These are phyloP conservation scores for Tauraco erythrolophus DNA, from an alignment of 2,113 vertebrate genomes.

Conservation along the genomic window DNA sequence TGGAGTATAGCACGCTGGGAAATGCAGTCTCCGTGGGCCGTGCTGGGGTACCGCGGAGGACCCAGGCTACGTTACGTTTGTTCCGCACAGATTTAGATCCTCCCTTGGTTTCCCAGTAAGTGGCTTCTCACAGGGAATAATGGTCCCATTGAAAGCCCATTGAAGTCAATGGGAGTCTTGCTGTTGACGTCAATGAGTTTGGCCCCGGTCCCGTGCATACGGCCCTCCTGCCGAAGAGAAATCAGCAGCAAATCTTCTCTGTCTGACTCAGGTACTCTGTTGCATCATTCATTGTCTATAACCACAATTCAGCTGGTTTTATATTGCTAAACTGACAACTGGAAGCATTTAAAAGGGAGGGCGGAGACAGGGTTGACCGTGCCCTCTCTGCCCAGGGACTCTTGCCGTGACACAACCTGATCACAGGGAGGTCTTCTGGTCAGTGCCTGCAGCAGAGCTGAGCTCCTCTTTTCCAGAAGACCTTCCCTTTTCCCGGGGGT, in stretches of 20 bases:
- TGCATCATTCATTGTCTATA: not conserved
- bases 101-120: not conserved
- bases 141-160: not conserved
- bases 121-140: not conserved
- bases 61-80: not conserved
- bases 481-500: not conserved
- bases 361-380: not conserved
- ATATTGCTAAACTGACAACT: not conserved
- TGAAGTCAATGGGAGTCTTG: conserved; percentile 6
- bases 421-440: not conserved
- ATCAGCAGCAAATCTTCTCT: conserved; percentile 13
- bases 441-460: not conserved
- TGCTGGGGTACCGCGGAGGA: not conserved
- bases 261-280: conserved; percentile 17
- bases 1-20: not conserved
- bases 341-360: conserved; percentile 4
- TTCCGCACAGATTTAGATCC: not conserved
- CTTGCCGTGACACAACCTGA: accelerated
- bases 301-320: not conserved
- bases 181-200: conserved; percentile 1
- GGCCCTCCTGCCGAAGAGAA: conserved; percentile 44
- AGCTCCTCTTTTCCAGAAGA: not conserved
- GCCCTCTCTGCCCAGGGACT: not conserved
- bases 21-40: not conserved
- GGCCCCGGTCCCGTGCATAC: not conserved